phyloP scores from a whole-genome alignment of 2,797 vertebrate species.

The Alcedo quadribrachys region DNA sequence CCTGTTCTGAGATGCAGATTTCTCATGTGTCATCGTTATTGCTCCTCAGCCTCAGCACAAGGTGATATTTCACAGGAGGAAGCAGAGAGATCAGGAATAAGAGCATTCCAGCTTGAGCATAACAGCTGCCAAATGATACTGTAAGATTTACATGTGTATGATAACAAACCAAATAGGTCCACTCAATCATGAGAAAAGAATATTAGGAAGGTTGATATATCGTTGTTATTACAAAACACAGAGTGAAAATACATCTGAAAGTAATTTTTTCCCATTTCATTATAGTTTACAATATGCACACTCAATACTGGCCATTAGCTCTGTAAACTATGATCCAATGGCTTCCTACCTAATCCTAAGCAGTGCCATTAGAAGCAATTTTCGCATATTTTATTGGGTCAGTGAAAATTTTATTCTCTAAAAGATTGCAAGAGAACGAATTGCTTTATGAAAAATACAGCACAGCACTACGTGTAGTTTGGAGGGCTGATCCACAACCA shows the following conservation, averaged over 20 bases:
- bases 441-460: conserved; percentile 34
- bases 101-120: conserved; percentile 12
- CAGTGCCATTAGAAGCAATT: conserved; percentile 37
- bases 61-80: not conserved
- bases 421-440: conserved; percentile 25
- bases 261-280: conserved; percentile 62
- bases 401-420: conserved; percentile 29
- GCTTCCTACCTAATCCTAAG: conserved; percentile 57
- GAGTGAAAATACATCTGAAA: conserved; percentile 60
- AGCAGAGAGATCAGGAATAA: conserved; percentile 55
- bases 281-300: conserved; percentile 59
- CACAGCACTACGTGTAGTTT: not conserved
- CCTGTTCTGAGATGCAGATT: not conserved
- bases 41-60: not conserved
- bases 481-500: not conserved
- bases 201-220: conserved; percentile 54
- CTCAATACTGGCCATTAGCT: conserved; percentile 66
- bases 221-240: conserved; percentile 45
- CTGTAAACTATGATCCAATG: conserved; percentile 51
- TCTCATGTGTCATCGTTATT: not conserved
- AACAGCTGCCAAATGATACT: conserved; percentile 46
- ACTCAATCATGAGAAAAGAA: conserved; percentile 48
- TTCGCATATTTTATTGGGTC: conserved; percentile 58
- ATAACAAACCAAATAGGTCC: conserved; percentile 47
- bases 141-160: conserved; percentile 52